These are phyloP conservation scores for Leucophenga varia DNA, from an alignment of 1,140 invertebrate species.

Conservation along the genomic window DNA sequence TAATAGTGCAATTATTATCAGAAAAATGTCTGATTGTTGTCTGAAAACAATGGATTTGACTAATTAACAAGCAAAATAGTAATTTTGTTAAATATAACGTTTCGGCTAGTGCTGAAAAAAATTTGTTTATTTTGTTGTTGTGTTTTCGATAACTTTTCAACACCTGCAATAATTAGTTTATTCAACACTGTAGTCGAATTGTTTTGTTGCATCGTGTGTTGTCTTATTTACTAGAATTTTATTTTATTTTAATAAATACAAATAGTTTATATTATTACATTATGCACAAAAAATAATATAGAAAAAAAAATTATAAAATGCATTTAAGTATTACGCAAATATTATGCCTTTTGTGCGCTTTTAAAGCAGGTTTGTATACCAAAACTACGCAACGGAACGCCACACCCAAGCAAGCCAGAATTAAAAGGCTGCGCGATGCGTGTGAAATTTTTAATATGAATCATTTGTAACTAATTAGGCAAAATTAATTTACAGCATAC, in stretches of 20 bases:
- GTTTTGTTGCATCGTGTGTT: conserved; percentile 39
- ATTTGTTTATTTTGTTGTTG: no score
- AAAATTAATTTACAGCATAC: conserved; percentile 19
- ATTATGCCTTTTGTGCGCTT: conserved; percentile 21
- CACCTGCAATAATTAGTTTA: no score
- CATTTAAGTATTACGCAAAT: no score
- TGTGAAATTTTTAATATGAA: conserved; percentile 39
- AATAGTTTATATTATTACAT: no score
- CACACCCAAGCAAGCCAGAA: conserved; percentile 35
- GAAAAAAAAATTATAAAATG: no score
- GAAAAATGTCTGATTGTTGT: conserved; percentile 2
- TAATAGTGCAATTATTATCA: conserved; percentile 10
- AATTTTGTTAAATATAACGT: no score
- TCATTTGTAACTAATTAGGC: conserved; percentile 12
- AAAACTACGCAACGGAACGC: conserved; percentile 15
- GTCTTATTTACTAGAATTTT: conserved; percentile 11
- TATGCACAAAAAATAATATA: no score
- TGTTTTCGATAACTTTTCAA: no score
- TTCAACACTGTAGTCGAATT: conserved; percentile 21
- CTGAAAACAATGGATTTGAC: background rate
- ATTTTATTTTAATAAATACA: no score
- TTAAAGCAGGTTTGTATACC: conserved; percentile 26
- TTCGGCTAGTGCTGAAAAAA: no score
- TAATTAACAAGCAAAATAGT: no score
- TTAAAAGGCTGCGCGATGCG: conserved; percentile 7